A percentile compares a stretch with the other conserved stretches of the same genome.
These are phyloP conservation scores for Myotis daubentonii DNA, from an alignment of 2,797 vertebrate genomes.

Conservation along the genomic window DNA sequence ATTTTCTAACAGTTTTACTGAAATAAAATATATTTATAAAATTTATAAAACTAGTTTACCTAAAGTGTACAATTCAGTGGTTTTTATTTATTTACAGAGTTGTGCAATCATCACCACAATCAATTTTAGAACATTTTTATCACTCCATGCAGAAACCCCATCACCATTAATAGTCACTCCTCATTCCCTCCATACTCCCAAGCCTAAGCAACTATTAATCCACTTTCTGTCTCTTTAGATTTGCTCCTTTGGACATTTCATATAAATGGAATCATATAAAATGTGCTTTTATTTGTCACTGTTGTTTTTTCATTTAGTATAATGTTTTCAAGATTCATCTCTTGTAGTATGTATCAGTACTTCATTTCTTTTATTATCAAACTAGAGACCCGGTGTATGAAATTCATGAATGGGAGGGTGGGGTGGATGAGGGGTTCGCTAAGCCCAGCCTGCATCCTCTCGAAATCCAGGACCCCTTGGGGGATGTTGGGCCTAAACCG, in stretches of 20 bases:
- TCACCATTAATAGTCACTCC: background rate
- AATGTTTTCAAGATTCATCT: background rate
- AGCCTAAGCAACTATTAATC: background rate
- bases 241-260: background rate
- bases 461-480: too few relatives aligned
- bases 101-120: background rate
- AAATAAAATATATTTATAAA: background rate
- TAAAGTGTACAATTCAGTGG: background rate
- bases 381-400: too few relatives aligned
- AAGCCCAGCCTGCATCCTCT: too few relatives aligned
- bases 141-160: background rate
- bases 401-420: too few relatives aligned
- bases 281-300: background rate
- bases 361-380: conserved; percentile 31
- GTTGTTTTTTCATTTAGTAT: background rate
- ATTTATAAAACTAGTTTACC: background rate
- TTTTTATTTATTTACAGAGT: conserved; percentile 30
- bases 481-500: too few relatives aligned
- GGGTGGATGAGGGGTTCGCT: too few relatives aligned
- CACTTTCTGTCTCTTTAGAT: conserved; percentile 19
- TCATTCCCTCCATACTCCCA: background rate
- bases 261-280: background rate
- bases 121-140: conserved; percentile 52
- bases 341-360: background rate
- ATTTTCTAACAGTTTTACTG: conserved; percentile 33